Conservation (phyloP, 2,113 vertebrate species). For the Pongo abelii region DNA sequence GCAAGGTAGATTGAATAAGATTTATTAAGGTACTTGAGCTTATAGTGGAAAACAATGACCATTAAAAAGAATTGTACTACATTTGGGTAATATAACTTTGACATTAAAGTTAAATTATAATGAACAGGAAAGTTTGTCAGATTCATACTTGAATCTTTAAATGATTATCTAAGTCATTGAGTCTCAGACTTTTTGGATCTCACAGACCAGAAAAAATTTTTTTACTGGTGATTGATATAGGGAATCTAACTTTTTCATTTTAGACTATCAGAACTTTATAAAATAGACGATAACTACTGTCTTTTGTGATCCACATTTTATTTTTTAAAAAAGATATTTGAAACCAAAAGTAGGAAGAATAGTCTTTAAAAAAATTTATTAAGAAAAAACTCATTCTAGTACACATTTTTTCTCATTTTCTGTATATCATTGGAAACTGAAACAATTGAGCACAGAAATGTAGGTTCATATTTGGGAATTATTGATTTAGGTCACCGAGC, state of each 20-base stretch:
- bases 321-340: neutral
- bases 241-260: neutral
- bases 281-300: neutral
- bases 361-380: neutral
- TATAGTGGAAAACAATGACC: neutral
- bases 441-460: neutral
- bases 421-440: neutral
- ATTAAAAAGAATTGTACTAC: neutral
- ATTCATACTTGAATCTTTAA: neutral
- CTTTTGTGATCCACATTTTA: neutral
- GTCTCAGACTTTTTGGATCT: neutral
- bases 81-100: neutral
- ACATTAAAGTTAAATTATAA: conserved; percentile 2
- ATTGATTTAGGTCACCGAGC: neutral
- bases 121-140: neutral
- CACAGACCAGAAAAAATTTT: neutral
- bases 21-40: conserved; percentile 6
- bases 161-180: neutral
- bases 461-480: neutral
- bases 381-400: neutral
- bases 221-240: neutral
- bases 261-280: neutral
- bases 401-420: neutral
- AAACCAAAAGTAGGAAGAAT: neutral
- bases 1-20: neutral